These are phyloP conservation scores for Argynnis bischoffii DNA, from an alignment of 2,888 invertebrate species.

Conservation along the genomic window DNA sequence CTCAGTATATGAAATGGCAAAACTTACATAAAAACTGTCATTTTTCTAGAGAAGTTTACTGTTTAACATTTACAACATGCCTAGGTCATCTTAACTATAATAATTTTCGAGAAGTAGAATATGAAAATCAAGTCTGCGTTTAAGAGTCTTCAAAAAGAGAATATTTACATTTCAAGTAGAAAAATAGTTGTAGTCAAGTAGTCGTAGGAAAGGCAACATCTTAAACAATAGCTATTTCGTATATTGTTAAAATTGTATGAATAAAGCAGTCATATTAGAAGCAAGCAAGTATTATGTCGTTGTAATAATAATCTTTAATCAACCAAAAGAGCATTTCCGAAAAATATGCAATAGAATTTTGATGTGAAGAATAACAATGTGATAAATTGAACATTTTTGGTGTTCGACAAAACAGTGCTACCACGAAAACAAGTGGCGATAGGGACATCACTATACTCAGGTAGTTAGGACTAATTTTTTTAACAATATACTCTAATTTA, in stretches of 20 bases:
- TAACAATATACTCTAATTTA: slow-evolving; percentile 30
- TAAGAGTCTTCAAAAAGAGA: slow-evolving; percentile 37
- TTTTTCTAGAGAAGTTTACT: slow-evolving; percentile 14
- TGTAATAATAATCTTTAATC: slow-evolving; percentile 42
- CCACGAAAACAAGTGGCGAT: slow-evolving; percentile 30
- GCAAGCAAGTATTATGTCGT: slow-evolving; percentile 60
- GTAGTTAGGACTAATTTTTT: slow-evolving; percentile 6
- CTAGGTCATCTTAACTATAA: slow-evolving; percentile 2
- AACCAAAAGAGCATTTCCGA: slow-evolving; percentile 21
- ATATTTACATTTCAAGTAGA: slow-evolving; percentile 47
- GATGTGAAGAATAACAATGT: slow-evolving; percentile 26
- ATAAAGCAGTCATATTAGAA: slow-evolving; percentile 55
- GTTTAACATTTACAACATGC: slow-evolving; percentile 17
- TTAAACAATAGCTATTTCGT: slow-evolving; percentile 51
- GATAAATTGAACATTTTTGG: slow-evolving; percentile 34
- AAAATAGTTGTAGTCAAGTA: slow-evolving; percentile 50
- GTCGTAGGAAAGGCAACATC: slow-evolving; percentile 46
- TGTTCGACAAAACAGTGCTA: slow-evolving; percentile 35
- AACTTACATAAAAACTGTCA: slow-evolving; percentile 9
- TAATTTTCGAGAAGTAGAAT: slow-evolving; percentile 23
- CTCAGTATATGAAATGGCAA: slow-evolving; percentile 1
- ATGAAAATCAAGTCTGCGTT: slow-evolving; percentile 28
- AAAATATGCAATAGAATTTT: slow-evolving; percentile 32
- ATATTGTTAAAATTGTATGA: slow-evolving; percentile 52
- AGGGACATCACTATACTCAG: slow-evolving; percentile 12